phyloP scores from a whole-genome alignment of 2,797 vertebrate species.

The Aythya fuligula region DNA sequence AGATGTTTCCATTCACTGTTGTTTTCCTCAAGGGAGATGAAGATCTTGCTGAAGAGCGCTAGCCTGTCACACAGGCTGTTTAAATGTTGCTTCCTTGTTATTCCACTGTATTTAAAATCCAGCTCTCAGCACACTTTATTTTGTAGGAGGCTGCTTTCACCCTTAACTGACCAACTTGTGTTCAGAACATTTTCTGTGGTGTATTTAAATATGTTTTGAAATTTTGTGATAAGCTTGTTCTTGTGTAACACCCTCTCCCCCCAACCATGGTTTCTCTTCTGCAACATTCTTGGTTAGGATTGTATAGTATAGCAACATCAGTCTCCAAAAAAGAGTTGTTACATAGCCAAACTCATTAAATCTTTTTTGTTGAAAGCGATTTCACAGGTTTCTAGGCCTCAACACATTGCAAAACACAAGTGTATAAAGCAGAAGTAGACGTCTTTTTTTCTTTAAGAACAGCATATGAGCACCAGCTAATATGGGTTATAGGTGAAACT shows the following conservation, averaged over 20 bases:
- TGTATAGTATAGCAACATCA: background rate
- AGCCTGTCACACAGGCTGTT: background rate
- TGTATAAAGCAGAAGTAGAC: background rate
- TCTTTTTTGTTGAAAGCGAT: background rate
- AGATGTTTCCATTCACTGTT: background rate
- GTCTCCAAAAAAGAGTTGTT: background rate
- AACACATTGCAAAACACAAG: background rate
- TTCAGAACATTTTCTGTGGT: background rate
- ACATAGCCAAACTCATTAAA: background rate
- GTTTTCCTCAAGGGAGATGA: background rate
- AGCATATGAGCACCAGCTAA: background rate
- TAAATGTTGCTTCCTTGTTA: background rate
- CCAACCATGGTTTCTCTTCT: constrained; percentile 35
- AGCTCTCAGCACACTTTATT: background rate
- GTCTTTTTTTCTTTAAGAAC: background rate
- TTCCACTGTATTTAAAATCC: background rate
- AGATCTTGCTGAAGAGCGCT: background rate
- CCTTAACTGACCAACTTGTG: background rate
- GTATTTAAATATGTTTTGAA: background rate
- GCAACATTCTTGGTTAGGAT: background rate
- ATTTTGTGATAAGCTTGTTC: background rate
- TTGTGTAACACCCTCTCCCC: background rate
- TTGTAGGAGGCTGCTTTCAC: background rate
- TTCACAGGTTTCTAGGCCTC: background rate
- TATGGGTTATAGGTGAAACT: background rate